Evolutionary conservation across 2,797 vertebrate species (phyloP).

Genomic region (Sebastes taczanowskii): DNA sequence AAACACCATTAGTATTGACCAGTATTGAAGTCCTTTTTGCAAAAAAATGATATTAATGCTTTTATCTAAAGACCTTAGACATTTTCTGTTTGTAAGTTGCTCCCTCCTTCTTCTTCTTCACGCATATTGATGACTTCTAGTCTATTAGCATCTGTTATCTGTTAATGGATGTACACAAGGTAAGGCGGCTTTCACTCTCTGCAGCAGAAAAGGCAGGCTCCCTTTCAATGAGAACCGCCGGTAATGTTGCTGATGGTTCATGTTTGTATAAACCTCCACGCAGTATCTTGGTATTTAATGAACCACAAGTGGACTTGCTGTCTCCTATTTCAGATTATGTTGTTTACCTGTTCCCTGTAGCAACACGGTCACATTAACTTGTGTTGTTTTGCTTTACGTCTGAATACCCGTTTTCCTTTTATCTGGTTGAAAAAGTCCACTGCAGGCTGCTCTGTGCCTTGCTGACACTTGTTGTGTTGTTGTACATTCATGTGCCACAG

Average conservation of each 20-base stretch:
- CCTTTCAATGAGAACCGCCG: neutral
- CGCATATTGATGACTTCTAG: neutral
- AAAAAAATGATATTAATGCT: neutral
- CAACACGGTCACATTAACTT: neutral
- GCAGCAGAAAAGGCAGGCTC: neutral
- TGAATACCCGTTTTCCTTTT: slow-evolving; percentile 10
- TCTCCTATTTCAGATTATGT: neutral
- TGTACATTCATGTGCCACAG: neutral
- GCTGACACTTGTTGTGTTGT: neutral
- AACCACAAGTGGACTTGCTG: neutral
- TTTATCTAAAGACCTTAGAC: neutral
- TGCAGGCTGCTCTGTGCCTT: neutral
- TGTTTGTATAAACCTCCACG: neutral
- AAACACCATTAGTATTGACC: neutral
- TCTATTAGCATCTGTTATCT: neutral
- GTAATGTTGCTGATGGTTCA: neutral
- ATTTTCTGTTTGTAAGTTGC: neutral
- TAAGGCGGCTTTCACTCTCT: neutral
- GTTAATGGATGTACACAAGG: neutral
- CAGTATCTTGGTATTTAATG: neutral
- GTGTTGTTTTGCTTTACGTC: neutral
- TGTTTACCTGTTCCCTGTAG: neutral
- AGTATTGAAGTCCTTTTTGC: neutral
- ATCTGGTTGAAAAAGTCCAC: neutral
- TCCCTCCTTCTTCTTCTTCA: neutral